Evolutionary conservation across 1,140 invertebrate genomes (phyloP), one percentile per base, ranked within the genome.

Genomic region (Nasonia vitripennis): DNA sequence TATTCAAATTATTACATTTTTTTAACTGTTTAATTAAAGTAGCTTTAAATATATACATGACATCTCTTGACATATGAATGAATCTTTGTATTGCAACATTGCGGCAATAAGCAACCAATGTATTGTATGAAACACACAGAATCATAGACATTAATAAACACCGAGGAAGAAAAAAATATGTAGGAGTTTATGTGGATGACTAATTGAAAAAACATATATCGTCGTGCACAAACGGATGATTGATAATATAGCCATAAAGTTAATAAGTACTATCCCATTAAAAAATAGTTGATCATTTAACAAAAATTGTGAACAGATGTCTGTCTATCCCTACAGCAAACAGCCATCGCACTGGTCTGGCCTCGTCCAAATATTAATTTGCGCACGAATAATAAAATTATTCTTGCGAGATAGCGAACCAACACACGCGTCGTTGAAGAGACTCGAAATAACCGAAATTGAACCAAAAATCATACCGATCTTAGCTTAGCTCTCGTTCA

Each of bases 251-350:
- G 31, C 14, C 2, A 79, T 67, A 78, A 51, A 81, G 78, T 37
- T 78, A 77, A 62, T 67, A 71, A 75, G 6, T 68, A 41, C 31
- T 74, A 73, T 27, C 20, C 81, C 68, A 74, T 85, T 62, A 87
- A 87, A 86, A 89, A 87, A 88, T 84, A 88, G 86, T 88, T 83
- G 81, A 85, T 86, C 51, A 87, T 87, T 87, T 87, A 89, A 86
- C 71, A 89, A 87, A 91, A 91, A 87, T 88, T 93, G 90, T 93
- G 89, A 93, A 89, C 91, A 93, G 88, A 91, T 92, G 88, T 93
- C 88, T 93, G 88, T 93, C 92, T 93, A 93, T 93, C 91, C 91
- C 93, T 91, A 93, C 93, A 93, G 93, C 90, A 89, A 89, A 91
- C 92, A 90, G 91, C 91, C 91, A 88, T 87, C 92, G 91, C 89